Evolutionary conservation across 2,113 vertebrate species (phyloP).

Genomic region (Mirounga angustirostris): DNA sequence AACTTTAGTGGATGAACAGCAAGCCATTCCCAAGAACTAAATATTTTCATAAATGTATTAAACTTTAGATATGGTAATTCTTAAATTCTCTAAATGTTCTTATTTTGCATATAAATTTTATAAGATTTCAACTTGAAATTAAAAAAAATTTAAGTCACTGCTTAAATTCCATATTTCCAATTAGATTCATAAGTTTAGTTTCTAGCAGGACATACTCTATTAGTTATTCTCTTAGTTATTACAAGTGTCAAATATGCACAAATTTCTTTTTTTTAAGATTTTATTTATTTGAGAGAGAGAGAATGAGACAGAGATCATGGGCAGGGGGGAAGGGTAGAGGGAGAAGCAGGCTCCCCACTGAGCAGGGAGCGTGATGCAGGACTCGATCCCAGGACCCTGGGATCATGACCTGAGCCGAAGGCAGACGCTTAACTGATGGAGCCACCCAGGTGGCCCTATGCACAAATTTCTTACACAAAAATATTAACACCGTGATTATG

Average conservation of each 20-base stretch:
- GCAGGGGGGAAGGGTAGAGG: neutral
- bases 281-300: neutral
- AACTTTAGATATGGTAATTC: neutral
- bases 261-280: neutral
- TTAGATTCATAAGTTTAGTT: neutral
- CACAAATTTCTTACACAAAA: neutral
- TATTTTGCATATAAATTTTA: neutral
- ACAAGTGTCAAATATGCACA: neutral
- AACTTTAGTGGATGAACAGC: neutral
- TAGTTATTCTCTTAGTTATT: neutral
- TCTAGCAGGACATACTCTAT: neutral
- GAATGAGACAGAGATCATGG: neutral
- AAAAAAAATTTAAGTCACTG: neutral
- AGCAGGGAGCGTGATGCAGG: neutral
- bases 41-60: neutral
- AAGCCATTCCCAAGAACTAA: neutral
- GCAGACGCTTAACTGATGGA: neutral
- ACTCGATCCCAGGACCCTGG: neutral
- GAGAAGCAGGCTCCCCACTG: neutral
- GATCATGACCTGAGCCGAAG: neutral
- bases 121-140: conserved; percentile 18
- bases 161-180: neutral
- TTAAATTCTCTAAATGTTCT: neutral
- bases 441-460: neutral
- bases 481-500: neutral